Conservation (phyloP, 2,113 vertebrate genomes). For the Cynopterus brachyotis region DNA sequence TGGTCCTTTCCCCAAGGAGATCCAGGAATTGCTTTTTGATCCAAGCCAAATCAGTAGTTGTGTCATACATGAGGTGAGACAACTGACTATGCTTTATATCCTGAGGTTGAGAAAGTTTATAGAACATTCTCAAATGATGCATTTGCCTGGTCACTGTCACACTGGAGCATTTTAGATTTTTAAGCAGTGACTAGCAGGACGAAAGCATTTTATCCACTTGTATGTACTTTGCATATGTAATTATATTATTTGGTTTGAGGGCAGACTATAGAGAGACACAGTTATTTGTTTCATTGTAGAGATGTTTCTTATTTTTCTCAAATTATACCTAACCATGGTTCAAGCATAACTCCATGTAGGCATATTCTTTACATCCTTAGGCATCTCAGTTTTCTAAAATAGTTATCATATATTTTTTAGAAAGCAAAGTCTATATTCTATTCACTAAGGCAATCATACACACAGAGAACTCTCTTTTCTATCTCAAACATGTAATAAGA, state of each 20-base stretch:
- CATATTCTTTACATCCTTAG: neutral
- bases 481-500: neutral
- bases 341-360: neutral
- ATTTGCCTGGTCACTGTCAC: neutral
- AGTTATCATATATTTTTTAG: slow-evolving; percentile 15
- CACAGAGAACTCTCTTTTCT: neutral
- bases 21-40: neutral
- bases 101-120: neutral
- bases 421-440: slow-evolving; percentile 18
- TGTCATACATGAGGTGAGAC: neutral
- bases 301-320: slow-evolving; percentile 1
- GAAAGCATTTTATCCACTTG: neutral
- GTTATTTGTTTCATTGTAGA: neutral
- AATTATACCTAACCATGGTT: neutral
- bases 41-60: neutral
- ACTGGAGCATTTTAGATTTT: neutral
- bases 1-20: neutral
- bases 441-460: neutral
- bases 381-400: neutral
- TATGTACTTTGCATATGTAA: neutral
- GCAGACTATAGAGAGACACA: neutral
- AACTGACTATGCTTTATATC: slow-evolving; percentile 10
- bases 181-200: neutral
- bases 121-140: neutral
- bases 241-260: neutral